These are phyloP conservation scores for Resseliella maxima DNA, from an alignment of 2,888 invertebrate species.

Conservation along the genomic window DNA sequence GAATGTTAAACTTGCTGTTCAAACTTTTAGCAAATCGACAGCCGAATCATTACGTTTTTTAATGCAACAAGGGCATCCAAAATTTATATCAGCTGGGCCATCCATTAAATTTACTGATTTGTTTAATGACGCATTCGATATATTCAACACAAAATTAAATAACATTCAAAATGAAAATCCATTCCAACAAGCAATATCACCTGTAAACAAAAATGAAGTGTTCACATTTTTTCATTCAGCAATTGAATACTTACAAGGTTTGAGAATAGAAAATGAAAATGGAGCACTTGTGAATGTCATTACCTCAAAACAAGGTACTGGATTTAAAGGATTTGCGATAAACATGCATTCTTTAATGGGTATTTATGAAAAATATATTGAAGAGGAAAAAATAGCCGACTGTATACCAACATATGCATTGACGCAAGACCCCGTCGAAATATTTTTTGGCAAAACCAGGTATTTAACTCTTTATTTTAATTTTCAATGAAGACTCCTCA, in stretches of 20 bases:
- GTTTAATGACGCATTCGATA: not conserved
- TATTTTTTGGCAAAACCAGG: not conserved
- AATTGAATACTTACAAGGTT: not conserved
- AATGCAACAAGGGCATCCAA: not conserved
- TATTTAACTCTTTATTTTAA: not conserved
- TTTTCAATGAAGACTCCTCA: not conserved
- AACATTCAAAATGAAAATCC: not conserved
- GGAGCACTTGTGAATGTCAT: not conserved
- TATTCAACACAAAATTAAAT: not conserved
- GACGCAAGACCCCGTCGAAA: not conserved
- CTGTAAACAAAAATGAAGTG: not conserved
- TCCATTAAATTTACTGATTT: not conserved
- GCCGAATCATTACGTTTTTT: not conserved
- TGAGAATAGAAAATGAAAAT: not conserved
- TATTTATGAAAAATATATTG: not conserved
- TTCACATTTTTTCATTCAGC: not conserved
- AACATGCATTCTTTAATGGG: not conserved
- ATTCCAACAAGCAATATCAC: not conserved
- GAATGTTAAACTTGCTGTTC: not conserved
- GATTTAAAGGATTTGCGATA: not conserved
- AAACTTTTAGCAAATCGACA: not conserved
- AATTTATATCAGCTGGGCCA: not conserved
- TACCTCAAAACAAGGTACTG: not conserved
- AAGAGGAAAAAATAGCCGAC: not conserved
- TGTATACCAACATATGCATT: not conserved